A percentile compares a stretch with the other conserved stretches of the same genome.
Conservation (phyloP, 2,113 vertebrate genomes). For the Pterocles burchelli region DNA sequence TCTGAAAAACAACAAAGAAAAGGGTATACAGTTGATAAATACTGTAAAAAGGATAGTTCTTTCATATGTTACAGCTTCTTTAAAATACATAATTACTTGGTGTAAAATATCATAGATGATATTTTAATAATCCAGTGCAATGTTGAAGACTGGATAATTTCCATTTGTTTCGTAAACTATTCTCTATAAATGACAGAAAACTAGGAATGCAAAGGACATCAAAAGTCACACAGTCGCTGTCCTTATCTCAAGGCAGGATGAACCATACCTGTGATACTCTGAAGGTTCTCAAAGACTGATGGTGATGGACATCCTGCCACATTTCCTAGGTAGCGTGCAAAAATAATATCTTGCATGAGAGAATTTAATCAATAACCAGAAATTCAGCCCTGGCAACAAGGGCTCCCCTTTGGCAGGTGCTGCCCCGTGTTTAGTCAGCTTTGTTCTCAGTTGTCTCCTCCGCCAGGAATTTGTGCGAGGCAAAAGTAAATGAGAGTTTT, state of each 20-base stretch:
- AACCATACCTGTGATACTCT: neutral
- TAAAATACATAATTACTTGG: neutral
- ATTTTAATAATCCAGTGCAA: neutral
- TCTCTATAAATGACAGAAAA: neutral
- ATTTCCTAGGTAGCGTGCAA: neutral
- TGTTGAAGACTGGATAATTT: neutral
- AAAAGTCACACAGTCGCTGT: neutral
- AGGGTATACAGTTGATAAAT: neutral
- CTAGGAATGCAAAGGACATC: neutral
- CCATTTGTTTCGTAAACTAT: neutral
- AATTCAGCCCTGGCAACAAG: neutral
- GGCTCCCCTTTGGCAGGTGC: neutral
- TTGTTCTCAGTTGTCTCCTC: neutral
- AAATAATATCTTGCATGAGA: neutral
- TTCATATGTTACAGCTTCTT: neutral
- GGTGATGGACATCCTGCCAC: neutral
- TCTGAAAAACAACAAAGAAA: neutral
- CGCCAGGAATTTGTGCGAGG: slow-evolving; percentile 3
- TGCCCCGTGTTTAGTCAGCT: neutral
- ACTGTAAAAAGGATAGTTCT: neutral
- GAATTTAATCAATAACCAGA: neutral
- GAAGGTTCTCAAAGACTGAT: neutral
- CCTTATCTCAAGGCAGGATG: neutral
- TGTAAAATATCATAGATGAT: neutral
- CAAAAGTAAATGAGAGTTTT: neutral